Conservation (phyloP, 2,113 vertebrate species). For the Microcebus griseorufus region DNA sequence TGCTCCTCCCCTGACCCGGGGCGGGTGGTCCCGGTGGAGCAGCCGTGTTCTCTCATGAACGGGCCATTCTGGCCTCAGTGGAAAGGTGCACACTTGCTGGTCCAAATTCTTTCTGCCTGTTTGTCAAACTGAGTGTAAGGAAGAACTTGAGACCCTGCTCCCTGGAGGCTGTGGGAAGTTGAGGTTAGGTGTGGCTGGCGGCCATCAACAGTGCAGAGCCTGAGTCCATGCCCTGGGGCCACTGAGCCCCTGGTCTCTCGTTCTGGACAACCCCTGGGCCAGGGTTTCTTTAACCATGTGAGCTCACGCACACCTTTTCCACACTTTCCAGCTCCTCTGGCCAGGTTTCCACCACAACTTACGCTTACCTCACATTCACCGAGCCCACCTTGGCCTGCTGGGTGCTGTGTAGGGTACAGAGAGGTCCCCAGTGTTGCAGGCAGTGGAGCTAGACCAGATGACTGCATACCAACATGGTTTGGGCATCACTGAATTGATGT, state of each 20-base stretch:
- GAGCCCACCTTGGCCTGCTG: neutral
- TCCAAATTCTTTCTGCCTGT: constrained; percentile 1
- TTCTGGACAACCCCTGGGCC: neutral
- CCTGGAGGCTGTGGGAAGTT: neutral
- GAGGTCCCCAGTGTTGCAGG: neutral
- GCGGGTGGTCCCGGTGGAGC: neutral
- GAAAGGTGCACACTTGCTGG: neutral
- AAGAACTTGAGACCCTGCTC: neutral
- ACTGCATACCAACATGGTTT: neutral
- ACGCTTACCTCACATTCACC: neutral
- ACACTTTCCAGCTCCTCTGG: neutral
- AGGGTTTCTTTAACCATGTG: neutral
- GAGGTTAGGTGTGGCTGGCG: neutral
- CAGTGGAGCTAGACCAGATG: neutral
- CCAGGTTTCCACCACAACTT: neutral
- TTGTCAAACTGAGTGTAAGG: neutral
- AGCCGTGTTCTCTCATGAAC: neutral
- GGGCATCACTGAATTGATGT: neutral
- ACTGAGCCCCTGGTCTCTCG: neutral
- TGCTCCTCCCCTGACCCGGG: neutral
- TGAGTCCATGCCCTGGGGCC: neutral
- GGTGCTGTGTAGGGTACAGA: neutral
- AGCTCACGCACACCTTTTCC: neutral
- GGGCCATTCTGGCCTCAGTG: neutral
- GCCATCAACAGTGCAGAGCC: neutral